A percentile compares a stretch with the other conserved stretches of the same genome.
Evolutionary conservation across 2,888 invertebrate species (phyloP).

Genomic region (Stegophylla sp.): DNA sequence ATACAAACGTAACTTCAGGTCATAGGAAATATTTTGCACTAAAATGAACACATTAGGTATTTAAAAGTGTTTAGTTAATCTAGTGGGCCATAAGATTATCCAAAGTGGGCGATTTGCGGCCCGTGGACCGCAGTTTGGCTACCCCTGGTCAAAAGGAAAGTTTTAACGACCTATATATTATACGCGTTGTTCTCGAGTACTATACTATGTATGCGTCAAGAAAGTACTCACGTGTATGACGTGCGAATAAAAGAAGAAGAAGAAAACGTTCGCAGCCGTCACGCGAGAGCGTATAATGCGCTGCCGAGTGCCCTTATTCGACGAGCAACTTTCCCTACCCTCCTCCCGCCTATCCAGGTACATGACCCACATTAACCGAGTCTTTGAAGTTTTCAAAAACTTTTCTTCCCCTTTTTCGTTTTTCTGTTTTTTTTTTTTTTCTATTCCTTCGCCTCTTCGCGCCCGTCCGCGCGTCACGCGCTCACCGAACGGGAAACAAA

Average conservation of each 20-base stretch:
- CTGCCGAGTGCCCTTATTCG: constrained; percentile 27
- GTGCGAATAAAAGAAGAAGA: constrained; percentile 13
- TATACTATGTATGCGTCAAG: no score
- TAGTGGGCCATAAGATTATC: background rate
- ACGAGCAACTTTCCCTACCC: constrained; percentile 41
- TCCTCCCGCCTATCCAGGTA: no score
- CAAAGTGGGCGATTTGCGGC: background rate
- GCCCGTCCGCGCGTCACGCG: background rate
- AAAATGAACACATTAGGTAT: no score
- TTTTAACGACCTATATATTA: constrained; percentile 23
- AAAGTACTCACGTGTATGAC: constrained; percentile 5
- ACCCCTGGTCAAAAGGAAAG: background rate
- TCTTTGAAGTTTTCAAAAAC: constrained; percentile 40
- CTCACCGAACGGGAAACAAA: background rate
- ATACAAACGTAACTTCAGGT: no score
- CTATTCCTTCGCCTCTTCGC: background rate
- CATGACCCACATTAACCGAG: constrained; percentile 43
- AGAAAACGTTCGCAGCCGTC: constrained; percentile 17
- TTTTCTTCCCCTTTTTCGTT: background rate
- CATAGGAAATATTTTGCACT: no score
- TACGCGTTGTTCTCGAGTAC: constrained; percentile 8
- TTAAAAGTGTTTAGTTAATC: no score
- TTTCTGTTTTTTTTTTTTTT: background rate
- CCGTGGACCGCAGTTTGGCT: background rate
- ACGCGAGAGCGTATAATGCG: constrained; percentile 3